Evolutionary conservation across 2,888 invertebrate genomes (phyloP).

Genomic region (Coenonympha glycerion): DNA sequence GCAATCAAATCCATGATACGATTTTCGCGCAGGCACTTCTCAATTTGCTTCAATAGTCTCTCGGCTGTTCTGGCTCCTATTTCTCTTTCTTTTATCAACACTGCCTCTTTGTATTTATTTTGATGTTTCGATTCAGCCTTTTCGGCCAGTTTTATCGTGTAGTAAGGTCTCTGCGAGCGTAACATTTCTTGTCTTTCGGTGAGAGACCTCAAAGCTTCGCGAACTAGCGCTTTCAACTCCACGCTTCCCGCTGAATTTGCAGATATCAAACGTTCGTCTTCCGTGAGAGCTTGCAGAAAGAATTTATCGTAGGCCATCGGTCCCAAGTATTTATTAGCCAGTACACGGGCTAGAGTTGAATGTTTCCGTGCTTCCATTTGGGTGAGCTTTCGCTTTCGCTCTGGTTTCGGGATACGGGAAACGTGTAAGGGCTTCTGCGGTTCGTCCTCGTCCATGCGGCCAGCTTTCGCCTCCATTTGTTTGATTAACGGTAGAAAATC

Average conservation of each 20-base stretch:
- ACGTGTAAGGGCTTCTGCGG: constrained; percentile 44
- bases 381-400: constrained; percentile 51
- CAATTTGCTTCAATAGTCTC: constrained; percentile 51
- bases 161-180: constrained; percentile 63
- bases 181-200: constrained; percentile 64
- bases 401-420: constrained; percentile 56
- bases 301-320: constrained; percentile 71
- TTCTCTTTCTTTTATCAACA: constrained; percentile 55
- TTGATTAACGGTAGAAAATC: constrained; percentile 65
- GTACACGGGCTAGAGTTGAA: constrained; percentile 55
- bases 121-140: constrained; percentile 62
- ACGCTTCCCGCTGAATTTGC: constrained; percentile 56
- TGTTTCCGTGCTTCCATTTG: constrained; percentile 63
- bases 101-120: constrained; percentile 52
- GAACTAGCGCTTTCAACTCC: constrained; percentile 43
- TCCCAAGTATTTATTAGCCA: constrained; percentile 69
- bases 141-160: constrained; percentile 60
- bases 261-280: constrained; percentile 54
- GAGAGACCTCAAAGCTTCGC: constrained; percentile 55
- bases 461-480: constrained; percentile 52
- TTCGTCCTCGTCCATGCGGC: constrained; percentile 39
- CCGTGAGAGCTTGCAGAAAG: constrained; percentile 53
- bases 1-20: constrained; percentile 60
- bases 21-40: constrained; percentile 50
- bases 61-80: constrained; percentile 58